Evolutionary conservation across 2,113 vertebrate species (phyloP), one percentile per base, ranked within the genome.

Genomic region (Nipponia nippon): DNA sequence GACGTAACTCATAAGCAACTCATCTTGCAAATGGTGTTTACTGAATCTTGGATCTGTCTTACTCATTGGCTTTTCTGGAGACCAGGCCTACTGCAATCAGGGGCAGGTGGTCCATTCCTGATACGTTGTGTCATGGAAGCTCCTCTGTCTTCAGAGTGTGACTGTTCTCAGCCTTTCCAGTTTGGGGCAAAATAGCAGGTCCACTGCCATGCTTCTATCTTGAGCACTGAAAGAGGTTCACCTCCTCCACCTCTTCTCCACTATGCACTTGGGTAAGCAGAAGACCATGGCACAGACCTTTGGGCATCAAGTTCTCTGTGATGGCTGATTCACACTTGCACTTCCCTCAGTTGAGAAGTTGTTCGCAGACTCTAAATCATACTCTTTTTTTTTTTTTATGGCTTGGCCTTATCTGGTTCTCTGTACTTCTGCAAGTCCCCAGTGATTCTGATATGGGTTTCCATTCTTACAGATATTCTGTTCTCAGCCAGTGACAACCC

Each of bases 331-430:
- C 53, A 61, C 11, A n/a, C 16, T 65, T 71, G 29, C 7, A 23
- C 34, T 94, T 96, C 59, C 47, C 42, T 87, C 49, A 18, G 16
- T 1, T 10, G 7, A 65, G 40, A 71, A 72, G 50, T 46, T 79
- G 30, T 34, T 93, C 10, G 0, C 66, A 86, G 40, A 23, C 19
- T 75, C 47, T 84, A 44, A 76, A 69, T 85, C 18, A 56, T 32
- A 21, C 67, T 0, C 1, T 1, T 0, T 4, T 6, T 65, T 1
- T 0, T 4, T 6, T 65, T 75, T 90, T 61, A 62, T 69, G 34
- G 36, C 6, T 88, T 66, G 78, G 44, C 32, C 56, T 94, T 92
- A 77, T 83, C 87, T 88, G 18, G 3, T 49, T 90, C 30, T 87
- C 44, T 32, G 16, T 65, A 73, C 15, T 93, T 90, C 70, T 94